Evolutionary conservation across 2,113 vertebrate genomes (phyloP).

Genomic region (Phaethon lepturus): DNA sequence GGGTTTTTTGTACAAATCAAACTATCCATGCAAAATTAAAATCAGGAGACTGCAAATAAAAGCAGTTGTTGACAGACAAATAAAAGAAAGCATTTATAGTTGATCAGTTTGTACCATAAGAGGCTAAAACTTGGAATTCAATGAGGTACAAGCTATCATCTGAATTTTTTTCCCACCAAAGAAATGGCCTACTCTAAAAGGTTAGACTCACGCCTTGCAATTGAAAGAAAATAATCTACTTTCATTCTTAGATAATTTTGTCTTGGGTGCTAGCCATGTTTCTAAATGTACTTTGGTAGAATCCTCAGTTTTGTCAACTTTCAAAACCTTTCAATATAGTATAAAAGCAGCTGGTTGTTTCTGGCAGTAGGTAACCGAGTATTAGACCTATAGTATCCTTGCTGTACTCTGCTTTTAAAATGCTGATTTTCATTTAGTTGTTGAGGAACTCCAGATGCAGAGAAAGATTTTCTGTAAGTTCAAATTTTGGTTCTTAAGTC

Average conservation of each 20-base stretch:
- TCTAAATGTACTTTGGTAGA: background rate
- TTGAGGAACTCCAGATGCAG: slow-evolving; percentile 15
- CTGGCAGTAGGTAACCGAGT: background rate
- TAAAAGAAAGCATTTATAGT: background rate
- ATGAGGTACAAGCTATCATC: background rate
- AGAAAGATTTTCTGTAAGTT: background rate
- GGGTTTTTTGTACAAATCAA: background rate
- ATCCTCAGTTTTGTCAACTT: background rate
- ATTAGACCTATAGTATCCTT: background rate
- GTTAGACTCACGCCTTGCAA: background rate
- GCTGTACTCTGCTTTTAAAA: background rate
- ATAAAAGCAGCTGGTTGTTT: background rate
- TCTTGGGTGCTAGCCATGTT: background rate
- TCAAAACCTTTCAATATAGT: background rate
- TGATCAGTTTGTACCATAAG: background rate
- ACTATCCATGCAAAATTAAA: background rate
- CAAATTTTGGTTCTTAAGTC: background rate
- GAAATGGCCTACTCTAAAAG: background rate
- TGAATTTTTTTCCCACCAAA: background rate
- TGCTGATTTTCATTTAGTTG: background rate
- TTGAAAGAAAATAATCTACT: background rate
- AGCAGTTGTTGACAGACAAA: slow-evolving; percentile 7
- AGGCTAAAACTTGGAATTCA: background rate
- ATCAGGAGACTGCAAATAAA: background rate
- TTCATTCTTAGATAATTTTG: background rate